Conservation (phyloP, 2,888 invertebrate species). For the Subacronicta megacephala region DNA sequence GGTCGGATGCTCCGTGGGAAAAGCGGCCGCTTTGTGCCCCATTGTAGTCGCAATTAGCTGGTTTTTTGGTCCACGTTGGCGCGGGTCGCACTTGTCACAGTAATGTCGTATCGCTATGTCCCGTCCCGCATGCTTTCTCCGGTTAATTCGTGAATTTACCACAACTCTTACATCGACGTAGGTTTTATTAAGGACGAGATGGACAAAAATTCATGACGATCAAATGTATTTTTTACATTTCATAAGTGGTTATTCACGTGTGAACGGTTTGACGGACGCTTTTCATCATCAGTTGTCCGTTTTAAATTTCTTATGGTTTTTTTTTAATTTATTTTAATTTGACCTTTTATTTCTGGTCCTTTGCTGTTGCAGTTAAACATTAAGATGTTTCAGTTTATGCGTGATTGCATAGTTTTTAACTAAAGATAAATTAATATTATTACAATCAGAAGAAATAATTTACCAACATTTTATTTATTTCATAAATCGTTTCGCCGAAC, state of each 20-base stretch:
- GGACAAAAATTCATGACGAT: slow-evolving; percentile 65
- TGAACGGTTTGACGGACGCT: slow-evolving; percentile 78
- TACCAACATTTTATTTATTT: slow-evolving; percentile 1
- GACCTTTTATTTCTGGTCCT: slow-evolving; percentile 43
- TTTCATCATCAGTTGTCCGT: slow-evolving; percentile 74
- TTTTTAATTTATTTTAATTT: slow-evolving; percentile 58
- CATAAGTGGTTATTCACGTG: slow-evolving; percentile 78
- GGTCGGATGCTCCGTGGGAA: slow-evolving; percentile 85
- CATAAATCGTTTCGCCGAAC: slow-evolving; percentile 32
- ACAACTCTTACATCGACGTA: slow-evolving; percentile 66
- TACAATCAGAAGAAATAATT: background rate
- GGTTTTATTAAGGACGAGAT: slow-evolving; percentile 49
- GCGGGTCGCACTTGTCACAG: slow-evolving; percentile 81
- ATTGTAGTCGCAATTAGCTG: slow-evolving; percentile 87
- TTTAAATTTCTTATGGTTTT: slow-evolving; percentile 65
- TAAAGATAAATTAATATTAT: no score
- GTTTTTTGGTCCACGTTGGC: slow-evolving; percentile 78
- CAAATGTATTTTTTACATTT: slow-evolving; percentile 74
- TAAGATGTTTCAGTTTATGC: background rate
- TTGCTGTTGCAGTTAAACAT: slow-evolving; percentile 35
- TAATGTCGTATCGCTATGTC: slow-evolving; percentile 84
- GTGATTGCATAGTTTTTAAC: no score
- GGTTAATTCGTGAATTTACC: slow-evolving; percentile 79
- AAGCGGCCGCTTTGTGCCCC: slow-evolving; percentile 85
- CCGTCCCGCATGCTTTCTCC: slow-evolving; percentile 78